Percentiles rank a stretch among this genome's conserved stretches.
phyloP scores from a whole-genome alignment of 2,888 invertebrate genomes.

The Cantharis rustica region DNA sequence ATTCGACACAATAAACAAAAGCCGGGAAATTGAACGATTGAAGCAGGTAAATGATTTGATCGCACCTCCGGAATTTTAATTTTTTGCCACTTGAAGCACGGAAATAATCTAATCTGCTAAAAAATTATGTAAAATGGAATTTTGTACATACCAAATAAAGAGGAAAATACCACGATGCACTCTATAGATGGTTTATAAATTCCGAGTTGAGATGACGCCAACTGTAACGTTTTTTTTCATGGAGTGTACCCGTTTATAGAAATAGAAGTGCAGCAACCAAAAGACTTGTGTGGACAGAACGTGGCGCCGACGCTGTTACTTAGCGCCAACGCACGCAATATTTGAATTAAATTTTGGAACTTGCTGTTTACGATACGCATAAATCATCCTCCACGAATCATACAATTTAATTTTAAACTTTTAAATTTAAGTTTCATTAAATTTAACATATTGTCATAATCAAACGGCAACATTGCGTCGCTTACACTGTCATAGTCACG shows the following conservation, averaged over 20 bases:
- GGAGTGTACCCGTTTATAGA: constrained; percentile 19
- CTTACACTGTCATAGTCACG: not conserved
- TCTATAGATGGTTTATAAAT: constrained; percentile 29
- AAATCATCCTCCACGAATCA: not conserved
- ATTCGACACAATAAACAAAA: not conserved
- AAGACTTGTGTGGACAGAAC: not conserved
- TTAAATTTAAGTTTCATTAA: not conserved
- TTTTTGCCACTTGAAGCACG: not conserved
- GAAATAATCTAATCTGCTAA: not conserved
- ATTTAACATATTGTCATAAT: not conserved
- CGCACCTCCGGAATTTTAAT: not conserved
- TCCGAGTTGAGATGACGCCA: constrained; percentile 19
- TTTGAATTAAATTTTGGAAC: not conserved
- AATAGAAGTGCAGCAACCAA: not conserved
- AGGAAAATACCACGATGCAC: constrained; percentile 28
- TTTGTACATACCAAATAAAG: constrained; percentile 31
- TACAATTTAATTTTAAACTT: not conserved
- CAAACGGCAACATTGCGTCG: not conserved
- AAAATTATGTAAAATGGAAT: constrained; percentile 6
- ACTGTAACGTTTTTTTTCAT: constrained; percentile 14
- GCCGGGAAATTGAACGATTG: not conserved
- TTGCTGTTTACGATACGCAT: not conserved
- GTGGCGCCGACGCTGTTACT: not conserved
- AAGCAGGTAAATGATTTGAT: not conserved
- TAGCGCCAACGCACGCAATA: not conserved